phyloP scores from a whole-genome alignment of 2,113 vertebrate genomes.

The Otis tarda region DNA sequence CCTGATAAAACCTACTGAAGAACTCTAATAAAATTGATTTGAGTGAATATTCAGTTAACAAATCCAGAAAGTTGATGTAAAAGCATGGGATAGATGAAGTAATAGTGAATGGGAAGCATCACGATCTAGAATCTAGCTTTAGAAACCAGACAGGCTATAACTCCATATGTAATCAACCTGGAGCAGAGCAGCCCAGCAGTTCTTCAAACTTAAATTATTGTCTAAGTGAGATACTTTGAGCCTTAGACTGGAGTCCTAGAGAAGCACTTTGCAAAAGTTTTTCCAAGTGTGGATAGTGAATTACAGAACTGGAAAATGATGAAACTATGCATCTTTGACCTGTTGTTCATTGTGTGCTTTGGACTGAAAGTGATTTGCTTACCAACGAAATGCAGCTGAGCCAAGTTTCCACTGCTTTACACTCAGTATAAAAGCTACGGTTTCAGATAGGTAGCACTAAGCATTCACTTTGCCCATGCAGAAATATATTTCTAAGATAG shows the following conservation, averaged over 20 bases:
- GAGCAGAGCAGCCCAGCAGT: background rate
- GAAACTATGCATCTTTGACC: background rate
- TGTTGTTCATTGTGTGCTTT: background rate
- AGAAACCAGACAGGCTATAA: background rate
- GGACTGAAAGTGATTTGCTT: background rate
- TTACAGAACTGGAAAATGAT: background rate
- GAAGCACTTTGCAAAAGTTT: background rate
- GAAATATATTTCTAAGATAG: background rate
- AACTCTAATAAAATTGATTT: background rate
- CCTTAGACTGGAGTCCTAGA: background rate
- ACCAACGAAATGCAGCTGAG: background rate
- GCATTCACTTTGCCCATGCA: background rate
- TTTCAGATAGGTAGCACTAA: background rate
- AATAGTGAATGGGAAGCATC: background rate
- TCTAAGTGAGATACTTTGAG: background rate
- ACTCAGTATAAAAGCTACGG: background rate
- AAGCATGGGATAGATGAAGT: background rate
- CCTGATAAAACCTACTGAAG: background rate
- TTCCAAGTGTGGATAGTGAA: background rate
- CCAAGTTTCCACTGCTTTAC: background rate
- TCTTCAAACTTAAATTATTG: background rate
- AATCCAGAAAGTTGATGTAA: background rate
- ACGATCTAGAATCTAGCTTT: rapidly evolving
- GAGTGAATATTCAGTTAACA: background rate
- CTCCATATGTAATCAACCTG: background rate